Evolutionary conservation across 2,113 vertebrate genomes (phyloP).

Genomic region (Pogonocichla stellata): DNA sequence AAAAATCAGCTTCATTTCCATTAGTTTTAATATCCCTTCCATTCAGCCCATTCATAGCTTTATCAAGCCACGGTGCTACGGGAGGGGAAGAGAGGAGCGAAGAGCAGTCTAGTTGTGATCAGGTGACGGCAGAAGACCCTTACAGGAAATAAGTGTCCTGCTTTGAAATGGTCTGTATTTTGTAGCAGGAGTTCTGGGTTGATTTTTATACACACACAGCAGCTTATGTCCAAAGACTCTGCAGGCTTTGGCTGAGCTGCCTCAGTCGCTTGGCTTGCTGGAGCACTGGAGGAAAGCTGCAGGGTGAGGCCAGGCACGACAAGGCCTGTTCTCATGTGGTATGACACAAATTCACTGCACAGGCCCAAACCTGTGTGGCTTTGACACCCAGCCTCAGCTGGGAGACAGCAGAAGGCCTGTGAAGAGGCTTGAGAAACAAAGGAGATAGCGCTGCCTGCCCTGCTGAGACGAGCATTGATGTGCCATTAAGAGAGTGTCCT

Average conservation of each 20-base stretch:
- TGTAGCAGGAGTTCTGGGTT: background rate
- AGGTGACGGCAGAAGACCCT: background rate
- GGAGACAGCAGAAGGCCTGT: background rate
- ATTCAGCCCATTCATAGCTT: background rate
- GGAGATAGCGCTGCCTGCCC: background rate
- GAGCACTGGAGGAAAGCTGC: background rate
- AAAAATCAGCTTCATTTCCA: background rate
- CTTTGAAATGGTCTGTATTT: background rate
- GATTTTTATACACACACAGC: accelerated
- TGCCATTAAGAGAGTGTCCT: background rate
- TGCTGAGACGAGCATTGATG: background rate
- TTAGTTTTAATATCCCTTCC: background rate
- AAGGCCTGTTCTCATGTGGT: background rate
- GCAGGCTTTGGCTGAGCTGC: background rate
- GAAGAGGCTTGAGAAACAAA: background rate
- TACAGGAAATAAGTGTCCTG: background rate
- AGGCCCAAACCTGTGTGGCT: conserved; percentile 11
- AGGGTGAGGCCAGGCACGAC: conserved; percentile 26
- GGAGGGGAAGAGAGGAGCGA: background rate
- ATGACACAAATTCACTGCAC: conserved; percentile 4
- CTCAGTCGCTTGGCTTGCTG: background rate
- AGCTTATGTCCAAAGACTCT: background rate
- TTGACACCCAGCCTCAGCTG: background rate
- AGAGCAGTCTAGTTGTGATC: background rate
- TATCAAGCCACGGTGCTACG: accelerated